These are phyloP conservation scores for Mesembrinibis cayennensis DNA, from an alignment of 2,113 vertebrate species.

Conservation along the genomic window DNA sequence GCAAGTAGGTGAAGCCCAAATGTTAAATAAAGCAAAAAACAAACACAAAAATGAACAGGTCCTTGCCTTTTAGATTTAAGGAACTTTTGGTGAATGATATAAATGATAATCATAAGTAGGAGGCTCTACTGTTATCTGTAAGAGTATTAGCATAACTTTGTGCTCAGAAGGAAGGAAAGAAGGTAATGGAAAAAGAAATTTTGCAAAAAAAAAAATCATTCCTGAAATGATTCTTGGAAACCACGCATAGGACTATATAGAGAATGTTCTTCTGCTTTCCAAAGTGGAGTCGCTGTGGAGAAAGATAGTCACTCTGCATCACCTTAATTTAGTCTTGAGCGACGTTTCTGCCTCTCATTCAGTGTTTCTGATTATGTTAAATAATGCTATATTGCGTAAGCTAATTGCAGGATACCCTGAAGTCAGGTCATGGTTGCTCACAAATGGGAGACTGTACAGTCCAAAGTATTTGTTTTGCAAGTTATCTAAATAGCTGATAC, in stretches of 20 bases:
- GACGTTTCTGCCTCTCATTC: neutral
- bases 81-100: neutral
- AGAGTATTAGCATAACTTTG: neutral
- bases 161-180: neutral
- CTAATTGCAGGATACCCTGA: neutral
- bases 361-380: neutral
- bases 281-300: neutral
- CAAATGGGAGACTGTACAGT: neutral
- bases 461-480: neutral
- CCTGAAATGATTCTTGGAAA: neutral
- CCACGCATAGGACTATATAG: neutral
- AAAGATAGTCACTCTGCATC: neutral
- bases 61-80: neutral
- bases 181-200: neutral
- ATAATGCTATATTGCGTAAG: neutral
- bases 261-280: neutral
- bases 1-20: neutral
- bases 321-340: neutral
- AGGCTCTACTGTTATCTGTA: neutral
- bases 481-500: neutral
- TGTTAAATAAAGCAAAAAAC: conserved; percentile 7
- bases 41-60: neutral
- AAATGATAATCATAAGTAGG: neutral
- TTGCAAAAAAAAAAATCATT: neutral
- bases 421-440: neutral